These are phyloP conservation scores for Cephonodes hylas DNA, from an alignment of 2,888 invertebrate genomes.

Conservation along the genomic window DNA sequence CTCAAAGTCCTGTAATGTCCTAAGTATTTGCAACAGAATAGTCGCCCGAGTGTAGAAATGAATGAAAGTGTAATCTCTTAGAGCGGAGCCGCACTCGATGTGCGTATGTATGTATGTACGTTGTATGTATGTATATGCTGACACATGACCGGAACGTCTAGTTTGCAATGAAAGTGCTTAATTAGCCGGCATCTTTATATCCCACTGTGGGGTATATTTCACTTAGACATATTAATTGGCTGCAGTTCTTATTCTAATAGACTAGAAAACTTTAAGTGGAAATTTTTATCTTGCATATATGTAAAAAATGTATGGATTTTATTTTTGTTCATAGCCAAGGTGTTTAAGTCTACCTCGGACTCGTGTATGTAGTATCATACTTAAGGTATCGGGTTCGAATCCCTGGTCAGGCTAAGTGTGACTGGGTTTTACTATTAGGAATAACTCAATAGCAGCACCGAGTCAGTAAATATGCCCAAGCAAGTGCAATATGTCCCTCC, in stretches of 20 bases:
- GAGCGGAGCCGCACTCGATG: conserved; percentile 20
- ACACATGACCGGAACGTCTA: conserved; percentile 8
- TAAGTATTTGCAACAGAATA: conserved; percentile 15
- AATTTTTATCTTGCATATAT: no score
- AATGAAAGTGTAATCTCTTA: conserved; percentile 51
- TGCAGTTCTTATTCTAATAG: neutral
- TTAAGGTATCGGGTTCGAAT: no score
- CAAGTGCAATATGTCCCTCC: no score
- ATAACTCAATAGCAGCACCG: no score
- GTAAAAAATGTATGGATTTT: no score
- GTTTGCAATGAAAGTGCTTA: conserved; percentile 4
- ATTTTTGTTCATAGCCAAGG: no score
- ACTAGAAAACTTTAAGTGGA: no score
- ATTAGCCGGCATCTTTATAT: neutral
- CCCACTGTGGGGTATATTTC: neutral
- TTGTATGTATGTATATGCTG: neutral
- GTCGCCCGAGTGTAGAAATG: conserved; percentile 40
- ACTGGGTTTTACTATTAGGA: no score
- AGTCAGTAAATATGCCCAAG: no score
- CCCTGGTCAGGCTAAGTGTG: no score
- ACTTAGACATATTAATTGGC: neutral
- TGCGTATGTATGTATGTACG: neutral
- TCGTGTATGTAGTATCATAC: no score
- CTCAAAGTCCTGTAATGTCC: neutral
- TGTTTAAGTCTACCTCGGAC: no score